These are phyloP conservation scores for Sebastes fasciatus DNA, from an alignment of 2,113 vertebrate genomes.

Conservation along the genomic window DNA sequence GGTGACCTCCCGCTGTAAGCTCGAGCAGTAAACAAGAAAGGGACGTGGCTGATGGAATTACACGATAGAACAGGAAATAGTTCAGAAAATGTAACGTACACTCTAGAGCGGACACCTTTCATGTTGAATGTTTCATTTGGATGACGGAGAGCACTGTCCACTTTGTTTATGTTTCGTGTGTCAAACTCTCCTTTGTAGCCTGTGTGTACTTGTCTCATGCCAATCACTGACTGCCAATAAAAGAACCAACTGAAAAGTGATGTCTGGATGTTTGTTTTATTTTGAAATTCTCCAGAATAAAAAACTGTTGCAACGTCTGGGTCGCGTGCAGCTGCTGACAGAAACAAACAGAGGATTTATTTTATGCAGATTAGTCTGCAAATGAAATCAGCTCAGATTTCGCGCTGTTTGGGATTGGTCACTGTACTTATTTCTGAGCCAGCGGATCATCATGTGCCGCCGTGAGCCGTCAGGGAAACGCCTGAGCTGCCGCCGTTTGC, in stretches of 20 bases:
- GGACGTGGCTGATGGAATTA: slow-evolving; percentile 31
- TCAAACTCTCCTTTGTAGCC: slow-evolving; percentile 60
- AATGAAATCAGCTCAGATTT: slow-evolving; percentile 15
- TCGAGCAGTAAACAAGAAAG: slow-evolving; percentile 34
- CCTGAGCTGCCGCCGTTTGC: slow-evolving; percentile 38
- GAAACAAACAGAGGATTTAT: slow-evolving; percentile 41
- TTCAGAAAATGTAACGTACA: slow-evolving; percentile 28
- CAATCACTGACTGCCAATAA: slow-evolving; percentile 78
- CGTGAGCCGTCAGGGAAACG: slow-evolving; percentile 45
- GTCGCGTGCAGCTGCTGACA: slow-evolving; percentile 31
- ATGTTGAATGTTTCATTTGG: slow-evolving; percentile 35
- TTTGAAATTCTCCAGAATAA: background rate
- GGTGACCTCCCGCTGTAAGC: slow-evolving; percentile 36
- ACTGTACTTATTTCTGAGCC: slow-evolving; percentile 38
- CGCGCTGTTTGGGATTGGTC: slow-evolving; percentile 40
- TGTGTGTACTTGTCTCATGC: slow-evolving; percentile 64
- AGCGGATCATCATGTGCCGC: slow-evolving; percentile 45
- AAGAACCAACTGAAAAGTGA: slow-evolving; percentile 45
- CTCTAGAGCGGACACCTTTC: slow-evolving; percentile 2
- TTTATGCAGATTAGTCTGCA: slow-evolving; percentile 48
- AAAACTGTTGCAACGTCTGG: slow-evolving; percentile 10
- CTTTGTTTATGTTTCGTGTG: slow-evolving; percentile 46
- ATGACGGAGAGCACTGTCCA: slow-evolving; percentile 21
- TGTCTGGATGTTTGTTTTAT: slow-evolving; percentile 37
- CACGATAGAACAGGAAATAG: slow-evolving; percentile 26